Conservation (phyloP, 2,797 vertebrate species). For the Gallinago solitaria region DNA sequence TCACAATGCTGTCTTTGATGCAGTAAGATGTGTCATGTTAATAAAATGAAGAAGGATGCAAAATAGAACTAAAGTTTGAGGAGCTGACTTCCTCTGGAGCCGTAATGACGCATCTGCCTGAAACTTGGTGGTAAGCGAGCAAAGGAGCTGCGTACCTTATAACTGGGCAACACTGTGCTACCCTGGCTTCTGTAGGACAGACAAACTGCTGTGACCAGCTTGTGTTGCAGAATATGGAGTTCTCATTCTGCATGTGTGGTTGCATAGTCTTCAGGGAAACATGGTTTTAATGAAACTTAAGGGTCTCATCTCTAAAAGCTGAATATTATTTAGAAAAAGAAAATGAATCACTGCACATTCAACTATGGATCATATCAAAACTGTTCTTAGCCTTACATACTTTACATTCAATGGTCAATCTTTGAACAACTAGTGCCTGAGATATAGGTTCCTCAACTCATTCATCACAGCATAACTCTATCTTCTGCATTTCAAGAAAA, state of each 20-base stretch:
- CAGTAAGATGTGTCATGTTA: not conserved
- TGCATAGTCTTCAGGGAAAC: not conserved
- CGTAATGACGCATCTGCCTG: not conserved
- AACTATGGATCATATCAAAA: slow-evolving; percentile 74
- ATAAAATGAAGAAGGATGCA: not conserved
- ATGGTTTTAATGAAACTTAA: not conserved
- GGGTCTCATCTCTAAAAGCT: not conserved
- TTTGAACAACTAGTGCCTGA: slow-evolving; percentile 74
- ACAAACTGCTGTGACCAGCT: not conserved
- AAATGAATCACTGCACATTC: slow-evolving; percentile 49
- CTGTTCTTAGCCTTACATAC: slow-evolving; percentile 67
- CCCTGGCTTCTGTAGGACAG: not conserved
- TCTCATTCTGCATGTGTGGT: not conserved
- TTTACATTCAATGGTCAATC: slow-evolving; percentile 77
- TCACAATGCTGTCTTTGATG: not conserved
- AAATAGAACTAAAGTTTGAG: not conserved
- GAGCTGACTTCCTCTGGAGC: not conserved
- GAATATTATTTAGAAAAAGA: not conserved
- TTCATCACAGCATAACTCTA: slow-evolving; percentile 68
- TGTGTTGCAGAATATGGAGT: not conserved
- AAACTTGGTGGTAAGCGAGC: not conserved
- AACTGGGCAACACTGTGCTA: rapidly evolving
- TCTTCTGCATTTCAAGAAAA: slow-evolving; percentile 71
- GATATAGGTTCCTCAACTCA: slow-evolving; percentile 64
- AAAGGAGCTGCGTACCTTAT: rapidly evolving